Conservation (phyloP, 2,797 vertebrate genomes). For the Peromyscus eremicus region DNA sequence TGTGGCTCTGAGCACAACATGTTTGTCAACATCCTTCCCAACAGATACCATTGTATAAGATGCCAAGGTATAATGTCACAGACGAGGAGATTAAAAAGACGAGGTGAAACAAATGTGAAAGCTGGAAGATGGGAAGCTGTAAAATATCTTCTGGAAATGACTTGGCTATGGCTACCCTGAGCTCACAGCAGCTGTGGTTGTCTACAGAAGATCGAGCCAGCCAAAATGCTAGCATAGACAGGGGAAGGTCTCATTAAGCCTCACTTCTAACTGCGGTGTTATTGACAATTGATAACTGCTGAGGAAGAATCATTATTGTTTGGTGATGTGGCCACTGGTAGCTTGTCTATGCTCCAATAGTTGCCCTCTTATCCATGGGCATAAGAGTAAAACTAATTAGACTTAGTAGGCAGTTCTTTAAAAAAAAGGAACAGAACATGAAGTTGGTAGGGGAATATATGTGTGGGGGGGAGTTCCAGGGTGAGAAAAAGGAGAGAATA, state of each 20-base stretch:
- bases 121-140: neutral
- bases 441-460: neutral
- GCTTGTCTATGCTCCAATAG: too few species aligned
- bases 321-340: too few species aligned
- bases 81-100: neutral
- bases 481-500: neutral
- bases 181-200: neutral
- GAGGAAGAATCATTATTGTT: neutral
- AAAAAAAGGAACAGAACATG: neutral
- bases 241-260: too few species aligned
- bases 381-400: neutral
- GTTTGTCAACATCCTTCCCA: neutral
- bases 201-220: neutral
- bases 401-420: neutral
- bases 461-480: fast-evolving
- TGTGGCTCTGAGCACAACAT: neutral
- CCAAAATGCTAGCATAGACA: neutral
- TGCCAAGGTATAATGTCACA: too few species aligned
- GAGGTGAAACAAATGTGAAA: neutral
- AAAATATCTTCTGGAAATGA: neutral
- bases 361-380: too few species aligned
- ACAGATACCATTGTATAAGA: neutral
- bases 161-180: neutral
- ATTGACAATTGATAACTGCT: neutral
- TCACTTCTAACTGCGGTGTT: neutral